Evolutionary conservation across 2,797 vertebrate genomes (phyloP), one percentile per base, ranked within the genome.

Genomic region (Hapalemur alaotrensis): DNA sequence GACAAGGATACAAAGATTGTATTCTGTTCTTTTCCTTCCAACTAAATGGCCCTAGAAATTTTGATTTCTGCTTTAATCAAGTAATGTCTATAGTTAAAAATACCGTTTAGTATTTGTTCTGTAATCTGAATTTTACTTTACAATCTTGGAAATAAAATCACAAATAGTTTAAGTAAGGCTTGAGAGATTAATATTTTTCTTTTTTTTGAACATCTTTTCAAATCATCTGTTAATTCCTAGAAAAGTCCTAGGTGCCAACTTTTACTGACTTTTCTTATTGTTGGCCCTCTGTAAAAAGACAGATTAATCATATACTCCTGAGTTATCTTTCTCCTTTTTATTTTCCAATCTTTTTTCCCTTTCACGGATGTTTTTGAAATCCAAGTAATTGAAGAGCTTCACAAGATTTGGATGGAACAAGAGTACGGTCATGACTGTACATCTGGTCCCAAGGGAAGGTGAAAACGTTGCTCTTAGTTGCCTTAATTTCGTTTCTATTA

Each of bases 311-410:
- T 38, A 57, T 20, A 22, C 38, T 52, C 32, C 8, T 85, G 73
- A 76, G n/a, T 87, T 90, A n/a, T 81, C 2, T 69, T 91, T 73
- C 7, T 17, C 20, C 6, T 54, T 89, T 70, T 65, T 87, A 78
- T 95, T 96, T 96, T 96, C 30, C 93, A 84, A 75, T 85, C 28
- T 88, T 93, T 67, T n/a, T 86, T 89, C 30, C 11, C 20, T 75
- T 97, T 83, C 46, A 75, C 10, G 2, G 28, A 73, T 95, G n/a
- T 41, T 95, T 95, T 98, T 85, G 79, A 91, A 96, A 94, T 92
- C n/a, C 73, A 97, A 59, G 76, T 52, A 75, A 73, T 81, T 89
- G 70, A 92, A 91, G 57, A 73, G 30, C 5, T 57, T 94, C 41
- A 50, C 4, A 78, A 80, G n/a, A 88, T 85, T 67, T 72, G 76